Evolutionary conservation across 2,888 invertebrate species (phyloP), one percentile per base, ranked within the genome.

Genomic region (Caenorhabditis imperialis): DNA sequence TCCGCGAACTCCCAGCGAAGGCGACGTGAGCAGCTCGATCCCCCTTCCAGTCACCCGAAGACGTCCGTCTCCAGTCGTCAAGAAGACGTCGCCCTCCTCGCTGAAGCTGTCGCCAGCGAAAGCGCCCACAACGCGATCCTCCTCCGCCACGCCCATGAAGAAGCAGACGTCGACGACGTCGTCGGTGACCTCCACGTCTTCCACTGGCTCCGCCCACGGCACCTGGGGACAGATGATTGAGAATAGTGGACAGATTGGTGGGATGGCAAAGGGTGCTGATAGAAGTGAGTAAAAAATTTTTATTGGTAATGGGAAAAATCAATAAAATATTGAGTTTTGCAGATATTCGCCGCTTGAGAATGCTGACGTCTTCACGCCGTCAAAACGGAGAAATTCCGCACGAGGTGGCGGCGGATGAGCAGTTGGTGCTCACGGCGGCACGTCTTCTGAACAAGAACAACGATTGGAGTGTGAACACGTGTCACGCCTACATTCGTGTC

Each of bases 1-100:
- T 0, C 74, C 74, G 0, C 54, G 74, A 14, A 74, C 74, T 1
- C 74, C 74, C 7, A 57, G 57, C 30, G 74, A 74, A 27, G 60
- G 58, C 6, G 60, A 61, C 30, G 38, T 51, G 3, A 18, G 40
- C 20, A 38, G 27, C 27, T 33, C 44, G 5, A 33, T 48, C 4
- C 35, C 51, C 5, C 30, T n/a, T 6, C 20, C 40, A 6, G n/a
- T 40, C 22, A 50, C 47, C 16, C 55, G 57, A 16, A 22, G 50
- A 7, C 57, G 55, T 1, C 54, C 70, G 5, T 53, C 70, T 7
- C 53, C 70, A 2, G 70, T 44, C 8, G 54, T 53, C 38, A 70
- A 70, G 54, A 70, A 70, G 45, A 51, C 69, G 7, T 53, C 58
- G 7, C 44, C 58, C 0, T 53, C 58, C 8, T 51, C 42, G 18